Conservation (phyloP, 2,888 invertebrate species). For the Chaetogeoica ovagalla region DNA sequence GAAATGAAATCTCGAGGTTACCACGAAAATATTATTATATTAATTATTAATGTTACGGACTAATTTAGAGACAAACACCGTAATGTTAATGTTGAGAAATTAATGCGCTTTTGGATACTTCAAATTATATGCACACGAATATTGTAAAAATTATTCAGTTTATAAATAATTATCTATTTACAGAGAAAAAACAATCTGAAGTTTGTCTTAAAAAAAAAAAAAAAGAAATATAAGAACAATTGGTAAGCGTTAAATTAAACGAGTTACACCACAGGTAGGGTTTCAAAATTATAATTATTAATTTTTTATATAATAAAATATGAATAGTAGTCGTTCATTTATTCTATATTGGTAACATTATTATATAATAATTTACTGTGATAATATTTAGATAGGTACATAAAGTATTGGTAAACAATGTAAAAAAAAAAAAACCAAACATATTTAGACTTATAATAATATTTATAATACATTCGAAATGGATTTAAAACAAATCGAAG, state of each 20-base stretch:
- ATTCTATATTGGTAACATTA: slow-evolving; percentile 34
- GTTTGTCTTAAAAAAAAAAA: no score
- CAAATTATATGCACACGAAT: no score
- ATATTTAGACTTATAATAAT: not conserved
- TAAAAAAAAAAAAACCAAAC: not conserved
- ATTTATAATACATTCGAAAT: not conserved
- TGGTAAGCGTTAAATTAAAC: not conserved
- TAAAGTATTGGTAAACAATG: slow-evolving; percentile 17
- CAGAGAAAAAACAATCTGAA: no score
- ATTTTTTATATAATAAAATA: not conserved
- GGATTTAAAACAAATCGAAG: no score
- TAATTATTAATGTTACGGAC: no score
- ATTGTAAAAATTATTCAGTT: no score
- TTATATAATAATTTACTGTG: slow-evolving; percentile 17
- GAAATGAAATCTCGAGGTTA: not conserved
- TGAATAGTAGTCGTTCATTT: slow-evolving; percentile 32
- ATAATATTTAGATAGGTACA: slow-evolving; percentile 34
- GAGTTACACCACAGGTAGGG: not conserved
- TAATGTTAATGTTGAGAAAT: no score
- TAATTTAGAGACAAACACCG: no score
- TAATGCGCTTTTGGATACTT: no score
- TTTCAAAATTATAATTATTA: not conserved
- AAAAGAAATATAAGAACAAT: not conserved
- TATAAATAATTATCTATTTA: no score
- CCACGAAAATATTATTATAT: no score